Conservation (phyloP, 2,797 vertebrate genomes). For the Microctenopoma stevenorrisi region DNA sequence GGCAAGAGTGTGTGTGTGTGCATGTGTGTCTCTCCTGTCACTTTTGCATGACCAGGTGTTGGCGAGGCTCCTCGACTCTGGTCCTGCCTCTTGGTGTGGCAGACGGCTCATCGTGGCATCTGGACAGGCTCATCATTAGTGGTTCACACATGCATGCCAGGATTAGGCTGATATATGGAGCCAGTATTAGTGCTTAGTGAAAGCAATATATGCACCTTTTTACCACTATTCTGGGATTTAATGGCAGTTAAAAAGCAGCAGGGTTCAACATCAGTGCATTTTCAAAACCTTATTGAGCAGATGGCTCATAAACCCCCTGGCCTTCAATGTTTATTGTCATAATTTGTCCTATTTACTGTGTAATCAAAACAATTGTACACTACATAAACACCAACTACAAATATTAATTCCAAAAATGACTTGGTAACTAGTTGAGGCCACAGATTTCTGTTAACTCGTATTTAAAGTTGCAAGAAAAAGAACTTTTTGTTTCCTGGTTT, state of each 20-base stretch:
- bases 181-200: conserved; percentile 20
- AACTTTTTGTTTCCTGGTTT: too few relatives aligned
- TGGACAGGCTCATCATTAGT: conserved; percentile 79
- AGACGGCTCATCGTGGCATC: conserved; percentile 68
- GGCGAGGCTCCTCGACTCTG: conserved; percentile 47
- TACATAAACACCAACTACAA: conserved; percentile 12
- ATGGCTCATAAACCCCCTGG: conserved; percentile 23
- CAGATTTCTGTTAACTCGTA: too few relatives aligned
- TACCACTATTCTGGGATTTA: conserved; percentile 16
- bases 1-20: conserved; percentile 17
- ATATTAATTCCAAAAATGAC: not conserved
- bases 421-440: too few relatives aligned
- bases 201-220: conserved; percentile 36
- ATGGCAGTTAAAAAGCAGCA: conserved; percentile 21
- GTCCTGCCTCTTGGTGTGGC: conserved; percentile 67
- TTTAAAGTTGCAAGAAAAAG: too few relatives aligned
- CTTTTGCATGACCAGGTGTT: conserved; percentile 70
- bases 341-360: conserved; percentile 8
- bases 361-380: not conserved
- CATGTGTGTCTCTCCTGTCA: conserved; percentile 27
- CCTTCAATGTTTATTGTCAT: not conserved
- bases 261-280: conserved; percentile 13
- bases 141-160: conserved; percentile 40
- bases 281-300: conserved; percentile 18
- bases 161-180: conserved; percentile 5